Evolutionary conservation across 2,797 vertebrate species (phyloP), one percentile per base, ranked within the genome.

Genomic region (Tragelaphus eurycerus): DNA sequence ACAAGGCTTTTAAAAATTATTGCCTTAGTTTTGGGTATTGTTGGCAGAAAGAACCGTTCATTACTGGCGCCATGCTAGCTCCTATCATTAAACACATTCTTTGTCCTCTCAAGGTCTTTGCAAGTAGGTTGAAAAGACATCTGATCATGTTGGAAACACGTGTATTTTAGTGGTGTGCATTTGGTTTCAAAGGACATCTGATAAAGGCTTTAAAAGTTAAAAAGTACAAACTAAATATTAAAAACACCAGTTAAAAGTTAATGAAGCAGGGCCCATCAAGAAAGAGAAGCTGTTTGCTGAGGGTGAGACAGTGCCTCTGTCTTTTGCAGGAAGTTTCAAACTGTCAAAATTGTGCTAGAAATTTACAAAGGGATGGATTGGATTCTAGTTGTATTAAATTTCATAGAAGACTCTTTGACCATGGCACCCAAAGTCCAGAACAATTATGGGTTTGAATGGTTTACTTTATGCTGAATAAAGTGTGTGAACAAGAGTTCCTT

Each of bases 161-260:
- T 76, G 38, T 43, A 83, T 94, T 97, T 93, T 92, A 92, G 92
- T 86, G 92, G 60, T 96, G 86, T 97, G 81, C 93, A 93, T 89
- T 97, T 92, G 82, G 52, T 94, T 97, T 97, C 89, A 55, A 93
- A 97, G 96, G 93, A 96, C 96, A 98, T 98, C 98, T 98, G 98
- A 98, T 98, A 98, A 98, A 97, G 87, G 57, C 83, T 97, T 98
- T 96, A 60, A 97, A 95, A 94, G 94, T 97, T 97, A 84, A 86
- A 97, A 97, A 97, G 97, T 92, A 96, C 96, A 97, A 96, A 85
- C 90, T 88, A 96, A 97, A 98, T 97, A 97, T 92, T 94, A 93
- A 98, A 96, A 93, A 38, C 67, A 87, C 62, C 93, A 93, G 91
- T 93, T 98, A 96, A 93, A 98, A 98, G 96, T 98, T 97, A 98